A percentile compares a stretch with the other conserved stretches of the same genome.
These are phyloP conservation scores for Ophioninae sp. DNA, from an alignment of 2,888 invertebrate genomes.

Conservation along the genomic window DNA sequence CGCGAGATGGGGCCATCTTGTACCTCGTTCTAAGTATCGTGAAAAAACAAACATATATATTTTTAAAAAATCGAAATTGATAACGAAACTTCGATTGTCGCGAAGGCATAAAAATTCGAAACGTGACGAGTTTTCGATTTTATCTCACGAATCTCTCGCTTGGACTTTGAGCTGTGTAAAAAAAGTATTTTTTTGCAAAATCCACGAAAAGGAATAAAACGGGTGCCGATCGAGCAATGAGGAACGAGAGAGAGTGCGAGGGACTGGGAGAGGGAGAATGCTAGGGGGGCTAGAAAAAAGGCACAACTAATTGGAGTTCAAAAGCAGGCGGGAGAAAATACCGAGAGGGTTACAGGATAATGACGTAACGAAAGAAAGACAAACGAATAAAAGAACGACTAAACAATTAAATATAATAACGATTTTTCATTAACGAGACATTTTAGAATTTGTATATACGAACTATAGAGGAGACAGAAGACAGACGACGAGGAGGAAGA, in stretches of 20 bases:
- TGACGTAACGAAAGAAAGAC: slow-evolving; percentile 47
- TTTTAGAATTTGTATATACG: slow-evolving; percentile 80
- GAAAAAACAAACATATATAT: neutral
- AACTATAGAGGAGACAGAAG: slow-evolving; percentile 71
- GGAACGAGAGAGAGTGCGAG: neutral
- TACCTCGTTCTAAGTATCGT: neutral
- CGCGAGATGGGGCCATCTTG: neutral
- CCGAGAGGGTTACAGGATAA: slow-evolving; percentile 45
- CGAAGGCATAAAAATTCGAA: no score
- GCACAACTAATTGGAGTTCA: slow-evolving; percentile 50
- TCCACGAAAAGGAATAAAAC: neutral
- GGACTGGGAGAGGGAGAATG: slow-evolving; percentile 1
- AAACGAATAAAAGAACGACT: slow-evolving; percentile 49
- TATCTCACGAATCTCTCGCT: no score
- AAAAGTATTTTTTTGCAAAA: neutral
- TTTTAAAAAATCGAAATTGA: neutral
- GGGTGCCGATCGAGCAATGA: neutral
- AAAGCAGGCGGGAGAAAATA: slow-evolving; percentile 25
- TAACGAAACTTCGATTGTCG: neutral
- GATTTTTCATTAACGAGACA: slow-evolving; percentile 76
- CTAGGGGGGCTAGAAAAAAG: neutral
- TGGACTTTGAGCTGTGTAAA: neutral
- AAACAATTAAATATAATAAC: slow-evolving; percentile 66
- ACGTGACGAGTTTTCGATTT: no score
- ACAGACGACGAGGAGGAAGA: slow-evolving; percentile 32